Evolutionary conservation across 2,888 invertebrate species (phyloP), one percentile per base, ranked within the genome.

Genomic region (Chironomus riparius): DNA sequence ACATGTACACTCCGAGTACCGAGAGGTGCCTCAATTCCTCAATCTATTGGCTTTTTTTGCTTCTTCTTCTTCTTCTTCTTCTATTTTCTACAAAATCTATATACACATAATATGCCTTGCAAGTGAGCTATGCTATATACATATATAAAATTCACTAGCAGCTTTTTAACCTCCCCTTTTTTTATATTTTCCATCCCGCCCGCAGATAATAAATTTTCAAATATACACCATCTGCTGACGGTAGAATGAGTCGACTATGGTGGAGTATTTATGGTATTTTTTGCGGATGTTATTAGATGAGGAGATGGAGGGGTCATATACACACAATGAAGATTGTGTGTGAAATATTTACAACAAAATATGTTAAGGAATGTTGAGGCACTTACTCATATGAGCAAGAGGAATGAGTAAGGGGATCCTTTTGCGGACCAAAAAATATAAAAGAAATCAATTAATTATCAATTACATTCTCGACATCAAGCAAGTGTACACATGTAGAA

Each of bases 381-480:
- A 61, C 18, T 6, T 15, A 18, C n/a, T 21, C 61, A 61, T 21
- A 15, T 61, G 15, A 38, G 6, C 7, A 28, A 22, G 15, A 38
- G n/a, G 48, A 15, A n/a, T n/a, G n/a, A n/a, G n/a, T n/a, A n/a
- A 12, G 70, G 15, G 70, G 28, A 24, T 2, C 10, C 1, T 62
- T 12, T 4, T 18, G 18, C 12, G 38, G 38, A 38, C 38, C 38
- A 18, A 70, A 13, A 7, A 48, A 21, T 7, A 13, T 13, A 70
- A 70, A 28, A 70, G 47, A 71, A 71, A 71, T 71, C 71, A 71
- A 71, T 71, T 71, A 71, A 71, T 71, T 71, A 71, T 56, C 50
- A 71, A 71, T 71, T 71, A 71, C 71, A 71, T 71, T 71, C 61
- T 71, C 56, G 24, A 56, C 70, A 48, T 70, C 70, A 70, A 28